Conservation (phyloP, 1,140 invertebrate genomes). For the Zaprionus davidi region DNA sequence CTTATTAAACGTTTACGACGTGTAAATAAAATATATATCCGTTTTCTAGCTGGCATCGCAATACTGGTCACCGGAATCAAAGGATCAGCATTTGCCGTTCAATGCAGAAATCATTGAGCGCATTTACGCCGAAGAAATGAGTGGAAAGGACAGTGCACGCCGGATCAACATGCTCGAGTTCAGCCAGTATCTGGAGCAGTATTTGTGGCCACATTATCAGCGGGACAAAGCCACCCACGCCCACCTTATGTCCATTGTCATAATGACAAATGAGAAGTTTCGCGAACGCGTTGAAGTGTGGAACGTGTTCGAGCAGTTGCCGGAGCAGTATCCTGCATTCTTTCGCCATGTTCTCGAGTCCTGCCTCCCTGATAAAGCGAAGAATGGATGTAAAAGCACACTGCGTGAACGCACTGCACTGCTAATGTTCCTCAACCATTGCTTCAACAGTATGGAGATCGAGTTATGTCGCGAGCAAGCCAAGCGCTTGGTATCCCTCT, state of each 20-base stretch:
- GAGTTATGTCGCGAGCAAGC: conserved; percentile 96
- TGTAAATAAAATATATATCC: not conserved
- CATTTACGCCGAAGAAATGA: conserved; percentile 93
- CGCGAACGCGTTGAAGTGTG: conserved; percentile 98
- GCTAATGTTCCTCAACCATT: conserved; percentile 97
- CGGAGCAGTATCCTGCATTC: conserved; percentile 93
- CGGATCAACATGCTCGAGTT: conserved; percentile 98
- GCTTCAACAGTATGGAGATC: conserved; percentile 98
- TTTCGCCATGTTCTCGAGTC: conserved; percentile 93
- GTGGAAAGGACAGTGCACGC: conserved; percentile 90
- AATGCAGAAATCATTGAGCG: conserved; percentile 91
- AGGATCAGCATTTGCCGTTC: conserved; percentile 88
- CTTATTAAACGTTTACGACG: conserved; percentile 36
- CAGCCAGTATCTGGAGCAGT: conserved; percentile 98
- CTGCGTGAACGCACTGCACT: conserved; percentile 94
- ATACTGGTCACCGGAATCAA: conserved; percentile 94
- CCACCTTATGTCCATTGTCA: conserved; percentile 97
- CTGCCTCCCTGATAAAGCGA: conserved; percentile 51
- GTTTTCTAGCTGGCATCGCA: conserved; percentile 91
- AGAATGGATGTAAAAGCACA: conserved; percentile 71
- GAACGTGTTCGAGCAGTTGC: conserved; percentile 94
- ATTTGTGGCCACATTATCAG: conserved; percentile 97
- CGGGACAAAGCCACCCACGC: conserved; percentile 88
- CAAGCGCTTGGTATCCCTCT: conserved; percentile 95
- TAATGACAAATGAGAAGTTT: conserved; percentile 99